phyloP scores from a whole-genome alignment of 1,140 invertebrate genomes.

The Gyrodactylus bullatarudis region DNA sequence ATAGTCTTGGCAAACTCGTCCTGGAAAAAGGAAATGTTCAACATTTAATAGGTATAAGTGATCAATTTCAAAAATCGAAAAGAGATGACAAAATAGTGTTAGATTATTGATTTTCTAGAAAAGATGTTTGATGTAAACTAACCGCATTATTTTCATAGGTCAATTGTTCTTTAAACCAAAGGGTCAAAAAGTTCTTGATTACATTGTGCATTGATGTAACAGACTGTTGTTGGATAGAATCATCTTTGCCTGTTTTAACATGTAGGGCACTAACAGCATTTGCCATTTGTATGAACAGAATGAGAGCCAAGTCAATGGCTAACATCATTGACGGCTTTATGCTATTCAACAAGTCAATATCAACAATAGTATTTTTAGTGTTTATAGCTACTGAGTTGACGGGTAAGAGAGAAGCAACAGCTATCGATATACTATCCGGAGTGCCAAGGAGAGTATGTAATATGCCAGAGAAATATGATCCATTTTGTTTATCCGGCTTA shows the following conservation, averaged over 20 bases:
- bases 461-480: not conserved
- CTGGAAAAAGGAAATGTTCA: not conserved
- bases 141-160: not conserved
- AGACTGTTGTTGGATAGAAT: not conserved
- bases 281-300: not conserved
- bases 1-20: not conserved
- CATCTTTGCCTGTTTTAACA: not conserved
- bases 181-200: not conserved
- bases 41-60: too few species aligned
- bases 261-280: not conserved
- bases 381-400: not conserved
- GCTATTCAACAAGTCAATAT: not conserved
- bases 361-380: not conserved
- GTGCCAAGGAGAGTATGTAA: not conserved
- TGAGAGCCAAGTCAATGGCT: not conserved
- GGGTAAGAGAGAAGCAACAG: not conserved
- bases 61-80: too few species aligned
- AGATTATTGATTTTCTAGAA: too few species aligned
- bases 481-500: not conserved
- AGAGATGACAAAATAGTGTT: too few species aligned
- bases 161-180: not conserved
- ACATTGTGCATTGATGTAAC: not conserved
- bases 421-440: not conserved
- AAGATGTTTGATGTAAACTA: too few species aligned
- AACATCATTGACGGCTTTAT: not conserved